Base-by-base conservation (phyloP, 1,140 invertebrate species). In the Drusus annulatus region DNA sequence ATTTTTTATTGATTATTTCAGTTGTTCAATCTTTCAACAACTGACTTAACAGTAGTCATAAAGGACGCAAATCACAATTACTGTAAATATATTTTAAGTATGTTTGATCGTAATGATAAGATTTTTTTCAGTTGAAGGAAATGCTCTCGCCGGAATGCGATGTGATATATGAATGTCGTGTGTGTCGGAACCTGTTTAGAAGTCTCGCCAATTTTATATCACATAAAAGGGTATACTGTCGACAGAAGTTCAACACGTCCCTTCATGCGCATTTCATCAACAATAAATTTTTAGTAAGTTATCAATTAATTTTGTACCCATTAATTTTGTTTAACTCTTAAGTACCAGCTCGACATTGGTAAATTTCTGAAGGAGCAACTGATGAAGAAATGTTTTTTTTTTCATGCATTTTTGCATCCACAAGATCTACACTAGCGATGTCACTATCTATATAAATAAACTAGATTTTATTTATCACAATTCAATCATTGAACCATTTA, bases 131-230 rank as follows among this genome's bases (percentile, higher is more conserved):
- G 93, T 90, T 96, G 17, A 91, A 93, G 82, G 88, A 92, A 62
- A 86, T 96, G 52, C 87, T 97, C 7, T 87, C 91, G 16, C 91
- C 94, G 85, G 95, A 97, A 90, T 96, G 95, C 90, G 94, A 95
- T 86, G 86, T 96, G 58, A 92, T 97, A 83, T 94, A 95, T 85
- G 96, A 97, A 87, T 97, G 96, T 86, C 93, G 93, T 86, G 91
- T 95, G 28, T 97, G 96, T 86, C 89, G 92, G n/a, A 96, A 93
- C 86, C 90, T 97, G 84, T 97, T 96, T 87, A 91, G 96, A 84
- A 95, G 94, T 85, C 88, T 97, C 78, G 92, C 93, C 0, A 96
- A 97, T 88, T 95, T 97, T 85, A 91, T 97, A 80, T 94, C 94
- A 56, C 96, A 97, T 84, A 97, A 97, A 87, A 89, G 95, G 75